These are phyloP conservation scores for Neopelma chrysocephalum DNA, from an alignment of 2,797 vertebrate species.

Conservation along the genomic window DNA sequence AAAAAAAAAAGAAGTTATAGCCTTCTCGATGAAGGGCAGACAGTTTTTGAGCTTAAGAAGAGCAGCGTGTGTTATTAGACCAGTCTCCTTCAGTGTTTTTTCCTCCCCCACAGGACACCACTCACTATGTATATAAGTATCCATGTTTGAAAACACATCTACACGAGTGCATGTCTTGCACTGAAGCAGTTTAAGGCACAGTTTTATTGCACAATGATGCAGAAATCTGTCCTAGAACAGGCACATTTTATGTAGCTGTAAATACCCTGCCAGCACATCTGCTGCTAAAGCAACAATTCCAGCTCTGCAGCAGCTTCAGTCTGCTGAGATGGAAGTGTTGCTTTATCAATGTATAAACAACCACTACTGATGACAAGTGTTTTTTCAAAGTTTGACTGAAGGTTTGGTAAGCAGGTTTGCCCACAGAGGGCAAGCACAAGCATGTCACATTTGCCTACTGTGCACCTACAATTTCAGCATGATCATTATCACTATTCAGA, in stretches of 20 bases:
- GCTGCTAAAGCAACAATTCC: background rate
- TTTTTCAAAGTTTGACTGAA: background rate
- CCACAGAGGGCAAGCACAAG: background rate
- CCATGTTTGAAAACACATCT: background rate
- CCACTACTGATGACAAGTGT: background rate
- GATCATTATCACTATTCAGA: background rate
- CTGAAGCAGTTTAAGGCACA: background rate
- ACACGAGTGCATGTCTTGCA: background rate
- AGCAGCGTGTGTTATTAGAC: background rate
- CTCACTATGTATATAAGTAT: background rate
- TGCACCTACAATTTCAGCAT: background rate
- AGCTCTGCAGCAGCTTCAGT: background rate
- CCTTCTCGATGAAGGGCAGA: background rate
- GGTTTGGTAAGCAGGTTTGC: background rate
- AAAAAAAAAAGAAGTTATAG: background rate
- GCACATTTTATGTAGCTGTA: background rate
- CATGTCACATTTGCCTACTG: rapidly evolving
- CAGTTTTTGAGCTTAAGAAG: background rate
- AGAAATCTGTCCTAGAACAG: background rate
- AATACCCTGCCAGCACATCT: background rate
- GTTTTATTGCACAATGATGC: background rate
- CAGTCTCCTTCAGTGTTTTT: rapidly evolving
- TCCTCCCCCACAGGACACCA: rapidly evolving
- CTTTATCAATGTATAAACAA: background rate
- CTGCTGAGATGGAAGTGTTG: background rate